Evolutionary conservation across 2,888 invertebrate species (phyloP).

Genomic region (Trissolcus japonicus): DNA sequence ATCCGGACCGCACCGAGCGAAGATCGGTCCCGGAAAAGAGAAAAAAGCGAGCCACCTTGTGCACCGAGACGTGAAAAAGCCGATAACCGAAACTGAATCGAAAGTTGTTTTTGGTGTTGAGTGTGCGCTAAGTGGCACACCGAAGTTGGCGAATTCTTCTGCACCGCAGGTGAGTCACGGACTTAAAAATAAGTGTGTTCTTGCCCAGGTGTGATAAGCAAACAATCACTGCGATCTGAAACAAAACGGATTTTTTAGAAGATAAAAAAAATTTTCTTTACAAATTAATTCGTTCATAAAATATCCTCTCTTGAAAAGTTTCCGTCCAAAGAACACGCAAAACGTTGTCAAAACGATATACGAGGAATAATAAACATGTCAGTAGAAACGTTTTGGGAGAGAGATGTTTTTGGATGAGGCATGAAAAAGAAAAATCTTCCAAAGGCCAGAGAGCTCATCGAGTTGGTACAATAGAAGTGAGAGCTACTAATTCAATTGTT

Average conservation of each 20-base stretch:
- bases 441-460: too few species aligned
- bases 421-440: too few species aligned
- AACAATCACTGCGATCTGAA: background rate
- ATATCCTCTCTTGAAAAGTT: too few species aligned
- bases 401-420: too few species aligned
- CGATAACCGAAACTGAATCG: background rate
- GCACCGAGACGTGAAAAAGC: slow-evolving; percentile 1
- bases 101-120: slow-evolving; percentile 16
- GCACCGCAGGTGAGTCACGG: slow-evolving; percentile 45
- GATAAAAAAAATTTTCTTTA: too few species aligned
- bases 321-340: too few species aligned
- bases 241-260: background rate
- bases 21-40: slow-evolving; percentile 31
- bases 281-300: too few species aligned
- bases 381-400: too few species aligned
- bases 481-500: too few species aligned
- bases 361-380: too few species aligned
- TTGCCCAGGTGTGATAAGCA: slow-evolving; percentile 10
- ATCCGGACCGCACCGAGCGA: slow-evolving; percentile 34
- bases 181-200: slow-evolving; percentile 21
- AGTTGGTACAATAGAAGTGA: too few species aligned
- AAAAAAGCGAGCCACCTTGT: slow-evolving; percentile 8
- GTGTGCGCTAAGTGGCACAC: slow-evolving; percentile 17
- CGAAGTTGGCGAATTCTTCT: slow-evolving; percentile 19
- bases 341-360: too few species aligned